phyloP scores from a whole-genome alignment of 1,140 invertebrate genomes.

The Drosophila burlai region DNA sequence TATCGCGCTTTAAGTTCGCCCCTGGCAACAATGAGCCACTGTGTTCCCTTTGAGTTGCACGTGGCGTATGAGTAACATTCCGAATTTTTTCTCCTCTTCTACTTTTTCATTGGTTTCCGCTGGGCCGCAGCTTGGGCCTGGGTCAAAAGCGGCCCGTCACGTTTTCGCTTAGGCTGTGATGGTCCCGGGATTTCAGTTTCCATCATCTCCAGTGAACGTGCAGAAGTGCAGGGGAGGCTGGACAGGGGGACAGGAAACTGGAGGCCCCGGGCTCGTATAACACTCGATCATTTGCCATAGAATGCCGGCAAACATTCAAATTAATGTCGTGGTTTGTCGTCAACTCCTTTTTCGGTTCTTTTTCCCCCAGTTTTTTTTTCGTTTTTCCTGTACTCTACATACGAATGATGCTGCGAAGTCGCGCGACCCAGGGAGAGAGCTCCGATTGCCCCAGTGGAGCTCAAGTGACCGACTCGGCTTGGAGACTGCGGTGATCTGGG shows the following conservation, averaged over 20 bases:
- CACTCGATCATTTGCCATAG: conserved; percentile 71
- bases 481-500: conserved; percentile 7
- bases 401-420: conserved; percentile 24
- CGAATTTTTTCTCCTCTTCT: conserved; percentile 42
- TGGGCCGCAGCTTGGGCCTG: conserved; percentile 35
- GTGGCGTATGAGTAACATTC: conserved; percentile 78
- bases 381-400: neutral
- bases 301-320: conserved; percentile 73
- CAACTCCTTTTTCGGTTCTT: conserved; percentile 49
- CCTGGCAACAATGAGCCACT: conserved; percentile 17
- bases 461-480: conserved; percentile 23
- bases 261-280: conserved; percentile 52
- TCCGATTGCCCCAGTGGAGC: conserved; percentile 53
- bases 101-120: conserved; percentile 40
- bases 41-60: conserved; percentile 55
- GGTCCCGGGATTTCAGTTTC: conserved; percentile 62
- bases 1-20: neutral
- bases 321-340: conserved; percentile 61
- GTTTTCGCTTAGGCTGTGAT: conserved; percentile 72
- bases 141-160: conserved; percentile 74
- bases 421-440: conserved; percentile 44
- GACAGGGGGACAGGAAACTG: neutral
- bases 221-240: conserved; percentile 6
- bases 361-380: conserved; percentile 12
- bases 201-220: conserved; percentile 68